Base-by-base conservation (phyloP, 2,797 vertebrate genomes). In the Protosalanx chinensis region DNA sequence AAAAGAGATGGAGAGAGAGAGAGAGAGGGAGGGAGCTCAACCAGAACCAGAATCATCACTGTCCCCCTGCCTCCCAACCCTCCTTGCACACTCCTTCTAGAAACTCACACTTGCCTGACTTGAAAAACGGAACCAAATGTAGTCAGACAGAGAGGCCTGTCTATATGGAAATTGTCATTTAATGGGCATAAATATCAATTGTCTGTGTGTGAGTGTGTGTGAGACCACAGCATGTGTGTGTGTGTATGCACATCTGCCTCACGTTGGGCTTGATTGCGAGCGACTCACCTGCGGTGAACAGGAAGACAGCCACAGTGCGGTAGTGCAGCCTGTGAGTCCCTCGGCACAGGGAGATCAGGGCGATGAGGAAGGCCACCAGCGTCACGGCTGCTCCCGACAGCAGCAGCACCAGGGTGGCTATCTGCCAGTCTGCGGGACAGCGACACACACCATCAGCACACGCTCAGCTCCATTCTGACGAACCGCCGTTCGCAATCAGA, bases 401-500 rank as follows among this genome's bases (percentile, higher is more conserved):
- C 76, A 94, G 85, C 81, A 94, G 84, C 82, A 94, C 91, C 81
- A 94, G 79, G 20, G 93, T 92, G 80, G 93, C 92, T 20, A 94
- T 89, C 90, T 94, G 93, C 93, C 94, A 95, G 79, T 95, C 94
- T 95, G 88, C 61, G 57, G 81, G 74, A 84, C 20, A 60, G 69
- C 64, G 23, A 67, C 58, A 73, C 49, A 78, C 29, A 74, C 51
- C 51, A n/a, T 56, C 18, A 56, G 18, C 51, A 56, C 51, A 56
- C 51, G 3, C 15, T 56, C 6, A 18, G 41, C 51, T 5, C 51
- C 51, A n/a, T 56, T 16, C 41, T 13, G 41, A 46, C 41, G 4
- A 8, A 13, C 3, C 12, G 0, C 37, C 37, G 37, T 10, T 41
- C 37, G 6, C 37, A 0, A 46, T 46, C 41, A 46, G 37, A 12